These are phyloP conservation scores for Elanus axillaris DNA, from an alignment of 2,113 vertebrate genomes.

Conservation along the genomic window DNA sequence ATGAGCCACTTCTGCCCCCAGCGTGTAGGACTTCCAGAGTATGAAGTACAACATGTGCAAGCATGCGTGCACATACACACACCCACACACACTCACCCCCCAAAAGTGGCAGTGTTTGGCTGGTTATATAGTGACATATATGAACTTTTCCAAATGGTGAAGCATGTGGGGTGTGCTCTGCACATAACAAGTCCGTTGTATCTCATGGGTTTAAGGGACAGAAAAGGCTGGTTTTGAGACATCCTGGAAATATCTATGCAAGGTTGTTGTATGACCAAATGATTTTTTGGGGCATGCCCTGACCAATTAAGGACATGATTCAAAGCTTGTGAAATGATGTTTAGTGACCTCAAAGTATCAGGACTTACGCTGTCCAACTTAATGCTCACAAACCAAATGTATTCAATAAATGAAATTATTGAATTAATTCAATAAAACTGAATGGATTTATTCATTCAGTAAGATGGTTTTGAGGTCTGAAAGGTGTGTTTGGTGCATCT, in stretches of 20 bases:
- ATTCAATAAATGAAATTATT: background rate
- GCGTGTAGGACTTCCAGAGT: background rate
- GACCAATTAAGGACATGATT: background rate
- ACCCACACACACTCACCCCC: too few species aligned
- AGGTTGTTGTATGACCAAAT: background rate
- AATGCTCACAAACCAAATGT: background rate
- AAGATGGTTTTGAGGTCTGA: background rate
- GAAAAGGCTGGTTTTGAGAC: background rate
- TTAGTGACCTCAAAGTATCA: background rate
- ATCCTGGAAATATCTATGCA: background rate
- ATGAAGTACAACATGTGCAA: background rate
- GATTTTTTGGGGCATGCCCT: background rate
- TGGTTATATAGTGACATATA: fast-evolving
- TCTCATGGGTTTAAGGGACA: background rate
- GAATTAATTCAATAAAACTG: background rate
- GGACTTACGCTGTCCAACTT: background rate
- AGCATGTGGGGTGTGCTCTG: background rate
- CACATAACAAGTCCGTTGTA: background rate
- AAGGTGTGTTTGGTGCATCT: background rate
- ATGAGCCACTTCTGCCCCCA: background rate
- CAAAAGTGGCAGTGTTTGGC: background rate
- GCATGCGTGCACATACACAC: background rate
- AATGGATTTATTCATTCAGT: background rate
- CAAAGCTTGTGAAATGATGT: background rate
- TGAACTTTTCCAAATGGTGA: background rate